Evolutionary conservation across 2,113 vertebrate species (phyloP).

Genomic region (Acanthochromis polyacanthus): DNA sequence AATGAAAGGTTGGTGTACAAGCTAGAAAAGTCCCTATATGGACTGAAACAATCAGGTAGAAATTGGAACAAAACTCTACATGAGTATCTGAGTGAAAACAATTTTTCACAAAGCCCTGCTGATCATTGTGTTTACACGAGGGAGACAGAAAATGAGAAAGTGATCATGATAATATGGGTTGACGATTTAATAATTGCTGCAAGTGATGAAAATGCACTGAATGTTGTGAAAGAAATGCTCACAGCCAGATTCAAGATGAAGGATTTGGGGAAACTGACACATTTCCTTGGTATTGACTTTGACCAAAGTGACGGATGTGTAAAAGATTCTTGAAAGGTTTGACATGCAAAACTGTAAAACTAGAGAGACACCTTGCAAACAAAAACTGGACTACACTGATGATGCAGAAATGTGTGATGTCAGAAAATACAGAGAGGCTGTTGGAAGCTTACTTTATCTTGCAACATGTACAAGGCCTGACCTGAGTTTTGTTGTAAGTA

Average conservation of each 20-base stretch:
- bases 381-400: no score
- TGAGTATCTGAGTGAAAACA: neutral
- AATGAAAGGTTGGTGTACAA: neutral
- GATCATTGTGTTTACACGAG: neutral
- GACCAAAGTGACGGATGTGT: neutral
- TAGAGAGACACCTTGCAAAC: no score
- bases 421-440: no score
- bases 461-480: no score
- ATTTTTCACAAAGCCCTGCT: neutral
- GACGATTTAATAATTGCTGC: slow-evolving; percentile 14
- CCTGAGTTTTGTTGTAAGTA: no score
- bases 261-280: neutral
- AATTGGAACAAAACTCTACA: slow-evolving; percentile 7
- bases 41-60: neutral
- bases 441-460: no score
- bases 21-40: neutral
- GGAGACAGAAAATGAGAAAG: neutral
- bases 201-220: neutral
- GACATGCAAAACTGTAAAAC: neutral
- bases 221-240: neutral
- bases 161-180: neutral
- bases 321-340: neutral
- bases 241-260: neutral
- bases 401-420: no score
- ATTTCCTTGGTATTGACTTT: neutral